Percentiles rank a stretch among this genome's conserved stretches.
Conservation (phyloP, 2,888 invertebrate genomes). For the Sthenelais limicola region DNA sequence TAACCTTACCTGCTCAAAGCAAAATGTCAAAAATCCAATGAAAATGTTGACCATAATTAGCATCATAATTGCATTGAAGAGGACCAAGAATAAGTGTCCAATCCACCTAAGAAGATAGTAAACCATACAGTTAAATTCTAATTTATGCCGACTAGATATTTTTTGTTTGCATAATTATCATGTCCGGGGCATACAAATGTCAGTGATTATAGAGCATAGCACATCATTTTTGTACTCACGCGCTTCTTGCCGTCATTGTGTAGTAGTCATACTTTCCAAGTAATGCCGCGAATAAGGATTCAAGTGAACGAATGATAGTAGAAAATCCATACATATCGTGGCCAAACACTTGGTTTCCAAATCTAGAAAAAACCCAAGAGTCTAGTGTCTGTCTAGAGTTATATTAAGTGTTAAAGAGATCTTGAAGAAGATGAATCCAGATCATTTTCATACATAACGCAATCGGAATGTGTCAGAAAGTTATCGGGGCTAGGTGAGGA, state of each 20-base stretch:
- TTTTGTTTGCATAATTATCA: background rate
- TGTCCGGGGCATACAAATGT: background rate
- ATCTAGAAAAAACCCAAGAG: slow-evolving; percentile 47
- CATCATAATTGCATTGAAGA: background rate
- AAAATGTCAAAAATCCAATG: slow-evolving; percentile 3
- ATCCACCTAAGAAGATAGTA: background rate
- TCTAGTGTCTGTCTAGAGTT: too few species aligned
- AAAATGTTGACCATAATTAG: slow-evolving; percentile 17
- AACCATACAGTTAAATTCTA: too few species aligned
- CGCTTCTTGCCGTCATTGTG: slow-evolving; percentile 34
- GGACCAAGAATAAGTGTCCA: slow-evolving; percentile 5
- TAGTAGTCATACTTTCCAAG: slow-evolving; percentile 54
- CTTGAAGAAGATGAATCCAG: slow-evolving; percentile 56
- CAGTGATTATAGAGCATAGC: background rate
- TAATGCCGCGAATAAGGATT: slow-evolving; percentile 52
- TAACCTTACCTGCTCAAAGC: slow-evolving; percentile 6
- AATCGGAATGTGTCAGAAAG: too few species aligned
- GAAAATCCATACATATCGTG: slow-evolving; percentile 44
- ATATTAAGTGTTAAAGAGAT: slow-evolving; percentile 28
- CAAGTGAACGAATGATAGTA: slow-evolving; percentile 48
- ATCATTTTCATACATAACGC: too few species aligned
- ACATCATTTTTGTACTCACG: background rate
- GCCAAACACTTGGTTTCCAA: slow-evolving; percentile 50
- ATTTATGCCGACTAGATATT: too few species aligned
- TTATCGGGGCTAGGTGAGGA: too few species aligned